Evolutionary conservation across 2,113 vertebrate genomes (phyloP).

Genomic region (Hippolais icterina): DNA sequence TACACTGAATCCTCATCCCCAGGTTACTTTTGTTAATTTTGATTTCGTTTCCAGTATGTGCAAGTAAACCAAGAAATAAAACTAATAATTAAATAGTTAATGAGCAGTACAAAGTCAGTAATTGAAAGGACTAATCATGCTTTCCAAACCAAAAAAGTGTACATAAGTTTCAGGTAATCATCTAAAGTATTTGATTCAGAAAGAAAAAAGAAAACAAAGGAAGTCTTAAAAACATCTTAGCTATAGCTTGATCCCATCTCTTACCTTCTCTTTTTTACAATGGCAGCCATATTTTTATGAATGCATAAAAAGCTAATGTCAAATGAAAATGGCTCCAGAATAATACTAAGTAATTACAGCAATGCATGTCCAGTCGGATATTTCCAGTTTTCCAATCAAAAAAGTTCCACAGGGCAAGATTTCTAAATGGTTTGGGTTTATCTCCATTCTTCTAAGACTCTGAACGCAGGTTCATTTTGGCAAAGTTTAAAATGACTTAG

Average conservation of each 20-base stretch:
- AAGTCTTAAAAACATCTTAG: background rate
- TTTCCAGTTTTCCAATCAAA: background rate
- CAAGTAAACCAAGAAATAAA: background rate
- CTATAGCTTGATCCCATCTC: background rate
- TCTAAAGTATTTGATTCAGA: background rate
- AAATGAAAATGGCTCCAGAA: background rate
- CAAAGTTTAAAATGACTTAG: conserved; percentile 65
- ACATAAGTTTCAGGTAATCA: background rate
- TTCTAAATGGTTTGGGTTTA: conserved; percentile 48
- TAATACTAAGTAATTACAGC: background rate
- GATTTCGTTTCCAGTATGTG: background rate
- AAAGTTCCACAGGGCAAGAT: background rate
- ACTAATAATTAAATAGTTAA: background rate
- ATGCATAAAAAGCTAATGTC: background rate
- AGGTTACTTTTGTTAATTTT: background rate
- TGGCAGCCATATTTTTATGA: conserved; percentile 51
- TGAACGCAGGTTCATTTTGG: conserved; percentile 60
- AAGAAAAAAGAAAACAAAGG: background rate
- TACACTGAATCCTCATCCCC: background rate
- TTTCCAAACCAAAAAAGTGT: background rate
- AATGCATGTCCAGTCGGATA: background rate
- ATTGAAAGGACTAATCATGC: background rate
- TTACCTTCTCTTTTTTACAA: conserved; percentile 52
- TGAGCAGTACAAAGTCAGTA: background rate
- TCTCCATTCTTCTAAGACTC: conserved; percentile 34